phyloP scores from a whole-genome alignment of 2,113 vertebrate genomes.

The Chaetodon auriga region DNA sequence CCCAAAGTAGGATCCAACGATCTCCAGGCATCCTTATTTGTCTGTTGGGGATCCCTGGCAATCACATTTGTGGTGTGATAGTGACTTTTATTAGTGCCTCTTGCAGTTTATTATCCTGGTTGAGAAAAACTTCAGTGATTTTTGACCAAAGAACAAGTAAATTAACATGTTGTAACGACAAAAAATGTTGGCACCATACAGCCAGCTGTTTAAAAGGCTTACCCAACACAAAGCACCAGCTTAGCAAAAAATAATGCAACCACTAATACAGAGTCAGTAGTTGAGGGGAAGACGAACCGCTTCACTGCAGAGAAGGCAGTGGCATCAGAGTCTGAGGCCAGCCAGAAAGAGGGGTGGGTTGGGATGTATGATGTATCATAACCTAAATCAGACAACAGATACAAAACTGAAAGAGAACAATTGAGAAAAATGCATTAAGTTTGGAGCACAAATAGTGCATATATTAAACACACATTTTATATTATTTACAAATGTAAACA shows the following conservation, averaged over 20 bases:
- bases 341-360: not conserved
- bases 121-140: not conserved
- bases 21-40: not conserved
- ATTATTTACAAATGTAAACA: not conserved
- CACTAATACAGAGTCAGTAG: constrained; percentile 1
- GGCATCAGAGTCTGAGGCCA: not conserved
- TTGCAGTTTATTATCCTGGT: not conserved
- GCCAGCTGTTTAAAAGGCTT: not conserved
- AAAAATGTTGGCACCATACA: not conserved
- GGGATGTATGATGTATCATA: not conserved
- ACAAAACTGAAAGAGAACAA: not conserved
- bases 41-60: not conserved
- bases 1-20: no score
- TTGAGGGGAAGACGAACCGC: not conserved
- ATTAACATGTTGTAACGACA: not conserved
- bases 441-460: not conserved
- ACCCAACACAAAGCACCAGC: not conserved
- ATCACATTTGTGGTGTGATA: not conserved
- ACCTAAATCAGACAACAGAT: not conserved
- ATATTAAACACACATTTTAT: not conserved
- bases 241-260: not conserved
- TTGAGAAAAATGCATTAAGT: not conserved
- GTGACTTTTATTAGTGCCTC: not conserved
- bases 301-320: not conserved
- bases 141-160: not conserved